A percentile compares a stretch with the other conserved stretches of the same genome.
phyloP scores from a whole-genome alignment of 1,140 invertebrate species.

The Drosophila triauraria region DNA sequence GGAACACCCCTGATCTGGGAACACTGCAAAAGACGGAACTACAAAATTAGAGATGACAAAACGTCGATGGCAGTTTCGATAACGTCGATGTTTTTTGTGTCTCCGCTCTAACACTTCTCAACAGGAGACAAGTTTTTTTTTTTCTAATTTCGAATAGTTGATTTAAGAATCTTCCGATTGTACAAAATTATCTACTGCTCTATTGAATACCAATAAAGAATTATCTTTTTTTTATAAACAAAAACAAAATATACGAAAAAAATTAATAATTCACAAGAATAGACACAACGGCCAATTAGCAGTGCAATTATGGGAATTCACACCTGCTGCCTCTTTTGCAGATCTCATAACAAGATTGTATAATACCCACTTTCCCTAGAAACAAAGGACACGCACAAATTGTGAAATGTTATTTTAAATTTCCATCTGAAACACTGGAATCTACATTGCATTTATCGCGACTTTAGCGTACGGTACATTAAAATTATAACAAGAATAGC shows the following conservation, averaged over 20 bases:
- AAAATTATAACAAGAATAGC: conserved; percentile 71
- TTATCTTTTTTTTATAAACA: too few relatives aligned
- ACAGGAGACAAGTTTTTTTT: background rate
- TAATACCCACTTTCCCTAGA: background rate
- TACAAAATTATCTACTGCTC: too few relatives aligned
- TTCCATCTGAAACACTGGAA: conserved; percentile 38
- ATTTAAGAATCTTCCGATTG: too few relatives aligned
- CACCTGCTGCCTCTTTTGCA: background rate
- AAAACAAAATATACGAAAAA: too few relatives aligned
- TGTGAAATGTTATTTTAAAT: conserved; percentile 36
- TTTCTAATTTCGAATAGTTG: too few relatives aligned
- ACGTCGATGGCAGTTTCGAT: background rate
- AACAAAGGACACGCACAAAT: background rate
- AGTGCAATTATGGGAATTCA: background rate
- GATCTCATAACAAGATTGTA: background rate
- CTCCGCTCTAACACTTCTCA: background rate
- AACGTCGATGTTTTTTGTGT: background rate
- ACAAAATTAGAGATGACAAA: background rate
- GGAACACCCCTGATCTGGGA: too few relatives aligned
- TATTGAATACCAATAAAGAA: too few relatives aligned
- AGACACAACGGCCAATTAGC: too few relatives aligned
- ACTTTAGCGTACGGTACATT: conserved; percentile 50
- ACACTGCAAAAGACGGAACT: background rate
- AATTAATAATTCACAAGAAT: too few relatives aligned
- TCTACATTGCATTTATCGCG: conserved; percentile 44